Evolutionary conservation across 2,888 invertebrate genomes (phyloP), one percentile per base, ranked within the genome.

Genomic region (Ellobium chinense): DNA sequence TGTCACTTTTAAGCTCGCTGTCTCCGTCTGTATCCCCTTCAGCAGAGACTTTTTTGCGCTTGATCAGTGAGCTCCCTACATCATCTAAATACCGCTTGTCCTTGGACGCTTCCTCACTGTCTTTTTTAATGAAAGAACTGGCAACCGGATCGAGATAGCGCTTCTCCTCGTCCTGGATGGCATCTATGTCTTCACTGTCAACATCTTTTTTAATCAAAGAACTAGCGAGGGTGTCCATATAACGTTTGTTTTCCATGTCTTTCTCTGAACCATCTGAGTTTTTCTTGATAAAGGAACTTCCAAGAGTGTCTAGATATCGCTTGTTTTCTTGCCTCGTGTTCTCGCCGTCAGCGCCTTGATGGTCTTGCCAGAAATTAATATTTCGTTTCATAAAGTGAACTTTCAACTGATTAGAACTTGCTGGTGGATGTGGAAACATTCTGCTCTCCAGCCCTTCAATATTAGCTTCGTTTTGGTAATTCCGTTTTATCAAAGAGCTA

Each of bases 31-130:
- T 46, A 12, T 46, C 46, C 46, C 46, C 7, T 7, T 46, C 46
- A 12, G 46, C 18, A 12, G 18, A 12, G 18, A 12, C 46, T 7
- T n/a, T 21, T 18, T 39, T 1, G 12, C 66, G 31, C 34, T 69
- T 69, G 24, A 69, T 24, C 24, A 69, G 69, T 12, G 27, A 69
- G 24, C 69, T 39, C 14, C 24, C 69, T n/a, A 69, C 18, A 39
- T n/a, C 24, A 7, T 69, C 69, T 27, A 21, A 29, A 37, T 46
- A 69, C 24, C 69, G 37, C 24, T 69, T 69, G 5, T 21, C 34
- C 27, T n/a, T 14, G 12, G 14, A 29, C 46, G 46, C 27, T 9
- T 31, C 34, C 9, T 46, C 46, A 46, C 2, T 7, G 27, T 68
- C 27, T 29, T 14, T 14, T 9, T 27, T 62, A 27, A 27, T 29